Evolutionary conservation across 2,888 invertebrate genomes (phyloP).

Genomic region (Tachina grossa): DNA sequence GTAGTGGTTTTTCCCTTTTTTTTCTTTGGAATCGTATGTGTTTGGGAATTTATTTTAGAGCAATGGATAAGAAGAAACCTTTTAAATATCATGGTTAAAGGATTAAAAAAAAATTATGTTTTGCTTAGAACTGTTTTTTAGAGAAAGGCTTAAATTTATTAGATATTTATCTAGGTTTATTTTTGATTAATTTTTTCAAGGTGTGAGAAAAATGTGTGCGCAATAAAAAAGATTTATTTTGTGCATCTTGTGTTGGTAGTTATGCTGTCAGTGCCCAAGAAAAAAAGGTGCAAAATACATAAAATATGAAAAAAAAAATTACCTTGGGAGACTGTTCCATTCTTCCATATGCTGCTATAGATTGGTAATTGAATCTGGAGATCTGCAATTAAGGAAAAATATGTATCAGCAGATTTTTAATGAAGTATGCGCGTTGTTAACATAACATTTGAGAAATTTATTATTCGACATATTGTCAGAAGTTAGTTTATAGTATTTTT

Average conservation of each 20-base stretch:
- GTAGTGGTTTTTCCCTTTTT: neutral
- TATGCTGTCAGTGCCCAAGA: neutral
- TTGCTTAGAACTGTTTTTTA: constrained; percentile 33
- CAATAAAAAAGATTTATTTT: neutral
- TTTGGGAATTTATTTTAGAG: constrained; percentile 70
- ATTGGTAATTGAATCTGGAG: no score
- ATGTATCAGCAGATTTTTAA: no score
- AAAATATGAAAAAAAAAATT: no score
- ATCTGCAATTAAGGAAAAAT: no score
- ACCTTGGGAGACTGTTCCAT: no score
- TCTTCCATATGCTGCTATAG: no score
- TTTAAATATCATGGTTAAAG: constrained; percentile 58
- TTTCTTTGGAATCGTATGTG: constrained; percentile 61
- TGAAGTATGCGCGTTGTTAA: no score
- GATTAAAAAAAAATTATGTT: constrained; percentile 53
- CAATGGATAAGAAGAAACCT: constrained; percentile 48
- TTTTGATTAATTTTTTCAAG: constrained; percentile 53
- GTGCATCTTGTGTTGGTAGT: neutral
- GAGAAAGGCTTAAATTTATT: constrained; percentile 63
- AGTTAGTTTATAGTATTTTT: no score
- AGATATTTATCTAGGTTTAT: constrained; percentile 54
- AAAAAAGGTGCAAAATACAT: neutral
- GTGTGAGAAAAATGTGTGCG: constrained; percentile 56
- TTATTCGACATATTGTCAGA: no score
- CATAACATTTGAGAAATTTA: no score